Evolutionary conservation across 2,888 invertebrate species (phyloP).

Genomic region (Parnassius mnemosyne): DNA sequence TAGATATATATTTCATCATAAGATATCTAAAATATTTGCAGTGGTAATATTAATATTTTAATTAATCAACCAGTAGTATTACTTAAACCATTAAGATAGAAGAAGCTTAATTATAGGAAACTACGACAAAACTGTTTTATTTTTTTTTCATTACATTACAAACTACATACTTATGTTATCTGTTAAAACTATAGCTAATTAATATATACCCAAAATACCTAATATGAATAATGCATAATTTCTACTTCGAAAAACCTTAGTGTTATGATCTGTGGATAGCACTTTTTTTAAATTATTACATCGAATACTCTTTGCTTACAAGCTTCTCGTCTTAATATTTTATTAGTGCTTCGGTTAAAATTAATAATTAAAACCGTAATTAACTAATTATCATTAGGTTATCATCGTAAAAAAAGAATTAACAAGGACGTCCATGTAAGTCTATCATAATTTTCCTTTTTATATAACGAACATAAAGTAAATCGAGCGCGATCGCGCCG

Average conservation of each 20-base stretch:
- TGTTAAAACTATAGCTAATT: slow-evolving; percentile 80
- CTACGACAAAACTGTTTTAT: slow-evolving; percentile 77
- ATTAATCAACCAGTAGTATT: slow-evolving; percentile 80
- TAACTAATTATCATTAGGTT: slow-evolving; percentile 81
- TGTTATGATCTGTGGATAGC: slow-evolving; percentile 72
- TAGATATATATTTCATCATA: slow-evolving; percentile 82
- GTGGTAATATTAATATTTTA: slow-evolving; percentile 81
- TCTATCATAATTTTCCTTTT: slow-evolving; percentile 81
- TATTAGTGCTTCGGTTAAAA: slow-evolving; percentile 72
- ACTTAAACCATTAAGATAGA: slow-evolving; percentile 80
- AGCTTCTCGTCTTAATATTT: slow-evolving; percentile 73
- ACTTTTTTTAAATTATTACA: slow-evolving; percentile 65
- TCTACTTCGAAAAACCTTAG: slow-evolving; percentile 76
- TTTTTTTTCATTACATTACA: slow-evolving; percentile 77
- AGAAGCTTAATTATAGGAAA: slow-evolving; percentile 81
- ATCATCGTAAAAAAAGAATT: slow-evolving; percentile 66
- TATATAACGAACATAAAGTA: slow-evolving; percentile 75
- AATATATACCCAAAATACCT: slow-evolving; percentile 81
- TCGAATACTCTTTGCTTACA: slow-evolving; percentile 73
- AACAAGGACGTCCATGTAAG: slow-evolving; percentile 75
- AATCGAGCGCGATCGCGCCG: slow-evolving; percentile 44
- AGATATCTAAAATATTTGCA: slow-evolving; percentile 82
- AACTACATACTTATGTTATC: slow-evolving; percentile 80
- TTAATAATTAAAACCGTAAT: slow-evolving; percentile 81
- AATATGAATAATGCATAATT: slow-evolving; percentile 79